Conservation (phyloP, 2,113 vertebrate species). For the Spizaetus ornatus region DNA sequence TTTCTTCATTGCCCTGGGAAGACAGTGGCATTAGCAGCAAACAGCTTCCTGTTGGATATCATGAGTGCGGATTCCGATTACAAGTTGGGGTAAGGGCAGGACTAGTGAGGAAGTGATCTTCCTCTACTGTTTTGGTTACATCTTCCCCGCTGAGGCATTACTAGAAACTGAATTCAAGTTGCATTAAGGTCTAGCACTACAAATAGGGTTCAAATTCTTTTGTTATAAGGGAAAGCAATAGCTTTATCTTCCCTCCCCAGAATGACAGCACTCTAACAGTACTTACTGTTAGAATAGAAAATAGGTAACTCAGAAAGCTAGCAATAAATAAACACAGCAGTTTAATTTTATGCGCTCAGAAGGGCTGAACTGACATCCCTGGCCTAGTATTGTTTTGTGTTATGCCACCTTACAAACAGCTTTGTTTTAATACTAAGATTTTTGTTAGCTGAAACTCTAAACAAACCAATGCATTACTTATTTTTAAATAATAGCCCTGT, state of each 20-base stretch:
- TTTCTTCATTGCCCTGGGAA: background rate
- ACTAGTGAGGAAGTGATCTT: background rate
- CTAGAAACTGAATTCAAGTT: background rate
- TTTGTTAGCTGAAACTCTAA: background rate
- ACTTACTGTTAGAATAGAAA: background rate
- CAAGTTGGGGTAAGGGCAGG: background rate
- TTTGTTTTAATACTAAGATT: background rate
- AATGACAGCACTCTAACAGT: background rate
- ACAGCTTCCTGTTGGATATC: background rate
- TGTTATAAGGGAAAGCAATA: background rate
- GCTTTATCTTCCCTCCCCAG: background rate
- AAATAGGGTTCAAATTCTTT: background rate
- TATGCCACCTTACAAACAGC: background rate
- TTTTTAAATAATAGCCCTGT: background rate
- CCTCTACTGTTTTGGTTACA: background rate
- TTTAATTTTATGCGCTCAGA: background rate
- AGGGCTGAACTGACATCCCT: background rate
- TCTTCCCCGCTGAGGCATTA: background rate
- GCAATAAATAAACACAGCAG: background rate
- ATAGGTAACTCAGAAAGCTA: background rate
- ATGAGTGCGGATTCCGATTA: background rate
- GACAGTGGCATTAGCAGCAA: background rate
- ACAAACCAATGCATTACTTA: background rate
- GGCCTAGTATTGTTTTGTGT: background rate
- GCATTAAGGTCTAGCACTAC: background rate